Conservation (phyloP, 2,113 vertebrate species). For the Oncorhynchus nerka region DNA sequence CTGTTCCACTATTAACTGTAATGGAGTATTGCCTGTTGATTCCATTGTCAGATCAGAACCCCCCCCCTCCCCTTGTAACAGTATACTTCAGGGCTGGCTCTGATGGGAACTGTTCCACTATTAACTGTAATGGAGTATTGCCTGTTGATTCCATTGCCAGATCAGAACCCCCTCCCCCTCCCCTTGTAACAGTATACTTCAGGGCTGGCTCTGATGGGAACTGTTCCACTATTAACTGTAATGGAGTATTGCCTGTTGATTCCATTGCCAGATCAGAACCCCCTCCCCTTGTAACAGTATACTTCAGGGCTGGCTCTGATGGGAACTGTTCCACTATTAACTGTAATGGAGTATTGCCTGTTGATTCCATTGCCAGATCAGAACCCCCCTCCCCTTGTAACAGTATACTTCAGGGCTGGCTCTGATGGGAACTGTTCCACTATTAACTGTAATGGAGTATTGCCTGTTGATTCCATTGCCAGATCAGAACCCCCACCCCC, state of each 20-base stretch:
- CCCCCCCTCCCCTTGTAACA: neutral
- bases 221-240: no score
- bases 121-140: no score
- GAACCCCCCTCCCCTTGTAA: neutral
- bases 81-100: constrained; percentile 64
- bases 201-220: constrained; percentile 52
- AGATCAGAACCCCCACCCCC: neutral
- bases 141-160: no score
- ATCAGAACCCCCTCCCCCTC: neutral
- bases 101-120: no score
- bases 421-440: no score
- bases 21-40: no score
- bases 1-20: no score
- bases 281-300: neutral
- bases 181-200: constrained; percentile 35
- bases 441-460: no score
- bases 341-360: no score
- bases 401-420: constrained; percentile 64
- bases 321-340: no score
- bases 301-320: constrained; percentile 64
- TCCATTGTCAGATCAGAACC: neutral
- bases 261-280: neutral
- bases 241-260: no score
- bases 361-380: neutral
- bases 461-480: no score